Evolutionary conservation across 2,888 invertebrate genomes (phyloP), one percentile per base, ranked within the genome.

Genomic region (Trichopria drosophilae): DNA sequence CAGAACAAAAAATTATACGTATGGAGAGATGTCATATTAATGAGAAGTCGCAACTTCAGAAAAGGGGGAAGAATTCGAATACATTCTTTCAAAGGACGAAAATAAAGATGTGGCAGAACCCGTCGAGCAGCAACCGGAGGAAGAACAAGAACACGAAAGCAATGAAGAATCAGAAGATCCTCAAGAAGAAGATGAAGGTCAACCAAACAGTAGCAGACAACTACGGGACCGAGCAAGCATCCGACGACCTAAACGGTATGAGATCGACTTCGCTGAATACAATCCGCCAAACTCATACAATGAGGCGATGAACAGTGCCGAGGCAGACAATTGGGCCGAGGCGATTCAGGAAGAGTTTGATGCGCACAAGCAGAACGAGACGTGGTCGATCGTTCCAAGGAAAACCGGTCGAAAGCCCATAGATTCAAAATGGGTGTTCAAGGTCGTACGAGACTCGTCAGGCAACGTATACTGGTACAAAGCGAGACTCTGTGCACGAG

Each of bases 401-500:
- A 3, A n/a, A 1, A 5, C 13, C 12, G 37, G 42, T 4, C 7
- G 28, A 9, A 55, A 48, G n/a, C 15, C 47, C 9, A 55, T 52
- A 15, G 49, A 46, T n/a, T 55, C 48, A 6, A 57, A 43, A 40
- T 60, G 52, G 60, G 59, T 59, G 1, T 59, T 49, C 39, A 45
- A 40, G 7, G 18, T 55, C 7, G n/a, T n/a, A n/a, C 16, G 37
- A 18, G 57, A 57, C 23, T 26, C 45, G 28, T 35, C 31, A 22
- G 58, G 58, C 2, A 34, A 26, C n/a, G 23, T 42, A 7, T 49
- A 10, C 3, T n/a, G 49, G 10, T 53, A 37, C 37, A 61, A 58
- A 24, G 57, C 61, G 3, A 42, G 61, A 22, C 28, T 59, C 4
- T 59, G 59, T 43, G 58, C 58, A 3, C 47, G 46, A 40, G 58